phyloP scores from a whole-genome alignment of 2,888 invertebrate genomes.

The Stomorhina lunata region DNA sequence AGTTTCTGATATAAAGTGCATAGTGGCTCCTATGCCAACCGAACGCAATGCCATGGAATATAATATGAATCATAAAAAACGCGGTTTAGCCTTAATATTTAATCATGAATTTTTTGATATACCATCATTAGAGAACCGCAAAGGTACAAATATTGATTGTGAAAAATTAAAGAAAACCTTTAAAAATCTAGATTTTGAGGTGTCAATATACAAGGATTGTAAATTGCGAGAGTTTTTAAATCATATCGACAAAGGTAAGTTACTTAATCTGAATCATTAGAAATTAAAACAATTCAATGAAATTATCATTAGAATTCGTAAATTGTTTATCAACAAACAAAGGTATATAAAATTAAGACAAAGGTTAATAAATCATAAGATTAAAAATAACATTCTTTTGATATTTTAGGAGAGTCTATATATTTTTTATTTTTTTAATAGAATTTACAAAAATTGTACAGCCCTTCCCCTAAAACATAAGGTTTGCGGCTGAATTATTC shows the following conservation, averaged over 20 bases:
- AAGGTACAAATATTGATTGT: constrained; percentile 93
- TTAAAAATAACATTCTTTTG: too few species aligned
- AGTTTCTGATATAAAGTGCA: constrained; percentile 54
- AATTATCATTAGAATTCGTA: too few species aligned
- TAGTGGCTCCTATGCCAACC: constrained; percentile 83
- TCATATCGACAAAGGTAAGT: constrained; percentile 82
- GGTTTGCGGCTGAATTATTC: too few species aligned
- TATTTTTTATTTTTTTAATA: too few species aligned
- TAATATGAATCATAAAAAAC: constrained; percentile 90
- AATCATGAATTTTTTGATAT: constrained; percentile 93
- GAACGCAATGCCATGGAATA: constrained; percentile 88
- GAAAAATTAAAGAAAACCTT: constrained; percentile 85
- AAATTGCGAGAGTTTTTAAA: constrained; percentile 85
- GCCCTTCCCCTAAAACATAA: too few species aligned
- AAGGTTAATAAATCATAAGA: too few species aligned
- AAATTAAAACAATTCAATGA: too few species aligned
- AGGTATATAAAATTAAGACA: too few species aligned
- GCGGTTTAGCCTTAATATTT: constrained; percentile 93
- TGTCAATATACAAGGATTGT: constrained; percentile 86
- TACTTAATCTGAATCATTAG: too few species aligned
- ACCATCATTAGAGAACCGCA: constrained; percentile 85
- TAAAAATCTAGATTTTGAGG: constrained; percentile 86
- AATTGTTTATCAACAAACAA: too few species aligned
- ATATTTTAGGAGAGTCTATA: too few species aligned
- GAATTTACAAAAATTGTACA: too few species aligned